Conservation (phyloP, 2,888 invertebrate genomes). For the Eupithecia subfuscata region DNA sequence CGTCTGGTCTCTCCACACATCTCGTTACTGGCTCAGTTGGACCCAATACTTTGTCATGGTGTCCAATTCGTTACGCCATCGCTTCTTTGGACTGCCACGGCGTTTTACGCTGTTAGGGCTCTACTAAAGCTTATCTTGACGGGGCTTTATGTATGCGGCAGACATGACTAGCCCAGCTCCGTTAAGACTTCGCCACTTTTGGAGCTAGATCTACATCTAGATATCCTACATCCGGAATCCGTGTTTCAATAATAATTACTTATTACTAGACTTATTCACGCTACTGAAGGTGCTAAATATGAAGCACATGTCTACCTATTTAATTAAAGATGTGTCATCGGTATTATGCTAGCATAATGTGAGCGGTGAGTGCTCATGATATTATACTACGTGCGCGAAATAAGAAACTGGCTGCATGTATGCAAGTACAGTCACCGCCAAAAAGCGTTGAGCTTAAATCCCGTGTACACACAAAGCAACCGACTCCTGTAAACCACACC, state of each 20-base stretch:
- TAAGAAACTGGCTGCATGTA: slow-evolving; percentile 19
- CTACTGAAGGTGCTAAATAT: not conserved
- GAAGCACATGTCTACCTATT: not conserved
- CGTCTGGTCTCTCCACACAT: not conserved
- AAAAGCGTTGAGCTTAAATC: not conserved
- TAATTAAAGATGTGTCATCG: slow-evolving; percentile 2
- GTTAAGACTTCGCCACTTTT: not conserved
- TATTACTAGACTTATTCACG: not conserved
- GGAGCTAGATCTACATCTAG: too few species aligned
- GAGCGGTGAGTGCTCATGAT: slow-evolving; percentile 5
- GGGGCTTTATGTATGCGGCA: not conserved
- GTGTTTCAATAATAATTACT: not conserved
- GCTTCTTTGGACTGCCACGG: not conserved
- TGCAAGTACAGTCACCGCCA: not conserved
- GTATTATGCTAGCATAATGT: slow-evolving; percentile 7
- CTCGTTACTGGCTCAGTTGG: not conserved
- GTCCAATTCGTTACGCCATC: not conserved
- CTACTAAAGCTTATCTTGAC: not conserved
- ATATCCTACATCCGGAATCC: not conserved
- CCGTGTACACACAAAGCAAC: not conserved
- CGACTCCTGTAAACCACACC: not conserved
- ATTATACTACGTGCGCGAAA: slow-evolving; percentile 19
- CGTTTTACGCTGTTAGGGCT: not conserved
- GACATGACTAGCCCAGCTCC: not conserved
- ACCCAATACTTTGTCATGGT: not conserved